These are phyloP conservation scores for Drosophila sturtevanti DNA, from an alignment of 1,140 invertebrate species.

Conservation along the genomic window DNA sequence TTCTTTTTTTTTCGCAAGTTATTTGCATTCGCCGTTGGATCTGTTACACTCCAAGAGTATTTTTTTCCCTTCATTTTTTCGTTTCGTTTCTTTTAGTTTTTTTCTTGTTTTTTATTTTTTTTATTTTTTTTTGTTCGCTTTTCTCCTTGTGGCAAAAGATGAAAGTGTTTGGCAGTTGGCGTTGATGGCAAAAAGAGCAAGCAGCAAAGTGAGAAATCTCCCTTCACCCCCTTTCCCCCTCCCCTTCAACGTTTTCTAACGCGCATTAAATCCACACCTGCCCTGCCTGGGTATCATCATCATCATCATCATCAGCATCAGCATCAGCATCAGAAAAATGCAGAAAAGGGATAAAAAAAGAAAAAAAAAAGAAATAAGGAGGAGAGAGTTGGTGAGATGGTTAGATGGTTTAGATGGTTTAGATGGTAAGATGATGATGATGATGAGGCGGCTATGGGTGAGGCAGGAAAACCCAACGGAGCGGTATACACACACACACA, in stretches of 20 bases:
- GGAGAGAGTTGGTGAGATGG: too few species aligned
- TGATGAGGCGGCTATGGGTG: neutral
- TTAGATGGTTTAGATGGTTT: too few species aligned
- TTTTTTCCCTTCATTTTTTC: slow-evolving; percentile 15
- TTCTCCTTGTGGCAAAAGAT: slow-evolving; percentile 50
- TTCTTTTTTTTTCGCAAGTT: slow-evolving; percentile 38
- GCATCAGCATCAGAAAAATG: slow-evolving; percentile 24
- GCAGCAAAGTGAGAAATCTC: slow-evolving; percentile 3
- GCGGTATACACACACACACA: slow-evolving; percentile 9
- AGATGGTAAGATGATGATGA: too few species aligned
- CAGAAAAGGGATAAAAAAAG: slow-evolving; percentile 28
- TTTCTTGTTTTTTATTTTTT: neutral
- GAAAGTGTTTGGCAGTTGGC: slow-evolving; percentile 64
- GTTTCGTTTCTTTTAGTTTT: slow-evolving; percentile 2
- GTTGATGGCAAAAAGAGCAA: slow-evolving; percentile 46
- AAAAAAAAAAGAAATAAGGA: slow-evolving; percentile 4
- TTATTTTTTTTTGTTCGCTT: slow-evolving; percentile 5
- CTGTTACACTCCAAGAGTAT: slow-evolving; percentile 64
- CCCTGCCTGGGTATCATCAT: slow-evolving; percentile 52
- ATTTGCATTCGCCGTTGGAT: slow-evolving; percentile 77
- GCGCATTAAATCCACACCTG: slow-evolving; percentile 65
- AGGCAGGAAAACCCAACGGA: neutral
- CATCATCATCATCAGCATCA: slow-evolving; percentile 36
- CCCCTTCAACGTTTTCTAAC: neutral
- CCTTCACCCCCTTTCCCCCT: neutral